Conservation (phyloP, 2,797 vertebrate genomes). For the Chaunax sp. region DNA sequence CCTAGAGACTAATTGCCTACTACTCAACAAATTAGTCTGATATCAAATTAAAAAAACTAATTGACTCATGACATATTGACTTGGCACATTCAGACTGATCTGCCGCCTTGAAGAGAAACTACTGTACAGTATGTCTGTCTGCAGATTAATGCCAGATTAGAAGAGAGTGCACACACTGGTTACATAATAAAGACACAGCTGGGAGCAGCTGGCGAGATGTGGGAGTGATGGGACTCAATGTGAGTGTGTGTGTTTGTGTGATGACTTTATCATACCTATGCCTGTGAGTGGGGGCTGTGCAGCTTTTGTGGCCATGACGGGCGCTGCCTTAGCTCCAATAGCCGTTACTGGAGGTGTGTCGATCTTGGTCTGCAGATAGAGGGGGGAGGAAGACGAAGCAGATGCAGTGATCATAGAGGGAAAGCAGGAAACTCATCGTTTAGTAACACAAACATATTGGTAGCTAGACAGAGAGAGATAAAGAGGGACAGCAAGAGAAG, state of each 20-base stretch:
- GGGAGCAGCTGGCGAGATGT: slow-evolving; percentile 22
- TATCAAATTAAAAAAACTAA: slow-evolving; percentile 10
- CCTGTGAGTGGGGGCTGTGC: slow-evolving; percentile 87
- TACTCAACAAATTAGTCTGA: not conserved
- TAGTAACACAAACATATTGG: slow-evolving; percentile 15
- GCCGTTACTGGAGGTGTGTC: slow-evolving; percentile 84
- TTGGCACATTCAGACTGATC: slow-evolving; percentile 15
- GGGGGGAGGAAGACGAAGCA: slow-evolving; percentile 5
- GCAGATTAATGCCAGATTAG: slow-evolving; percentile 58
- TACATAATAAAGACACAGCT: slow-evolving; percentile 40
- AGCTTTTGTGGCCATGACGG: slow-evolving; percentile 82
- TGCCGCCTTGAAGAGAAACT: slow-evolving; percentile 26
- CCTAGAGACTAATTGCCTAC: no score
- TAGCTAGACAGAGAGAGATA: slow-evolving; percentile 15
- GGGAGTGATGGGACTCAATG: slow-evolving; percentile 13
- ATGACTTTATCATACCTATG: slow-evolving; percentile 82
- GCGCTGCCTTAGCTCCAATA: slow-evolving; percentile 85
- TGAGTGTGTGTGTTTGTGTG: slow-evolving; percentile 14
- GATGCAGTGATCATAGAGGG: no score
- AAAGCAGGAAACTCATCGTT: not conserved
- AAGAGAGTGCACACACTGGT: slow-evolving; percentile 34
- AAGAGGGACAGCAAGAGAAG: not conserved
- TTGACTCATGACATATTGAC: not conserved
- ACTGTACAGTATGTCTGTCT: slow-evolving; percentile 53
- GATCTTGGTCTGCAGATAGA: slow-evolving; percentile 83